Evolutionary conservation across 2,797 vertebrate genomes (phyloP), one percentile per base, ranked within the genome.

Genomic region (Podargus strigoides): DNA sequence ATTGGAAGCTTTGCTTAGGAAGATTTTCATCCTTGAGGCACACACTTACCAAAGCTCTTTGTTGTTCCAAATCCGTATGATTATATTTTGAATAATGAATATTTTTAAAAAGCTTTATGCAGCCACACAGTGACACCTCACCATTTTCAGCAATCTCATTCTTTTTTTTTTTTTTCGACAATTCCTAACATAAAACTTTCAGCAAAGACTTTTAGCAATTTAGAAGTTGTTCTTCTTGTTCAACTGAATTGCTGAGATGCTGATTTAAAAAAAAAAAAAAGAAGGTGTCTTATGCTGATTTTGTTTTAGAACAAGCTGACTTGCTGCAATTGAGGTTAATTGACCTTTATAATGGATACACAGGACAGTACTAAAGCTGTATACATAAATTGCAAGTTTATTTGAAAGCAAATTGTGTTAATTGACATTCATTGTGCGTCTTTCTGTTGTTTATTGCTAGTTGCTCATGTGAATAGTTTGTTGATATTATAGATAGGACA

Each of bases 351-450:
- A 97, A 97, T 95, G 88, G 92, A 89, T 90, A 95, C 93, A 95
- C 85, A 97, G 95, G 95, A 95, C 92, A 95, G 74, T 91, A 90
- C 82, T 91, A 97, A 96, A 93, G 58, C 66, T 96, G 49, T 90
- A 85, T 77, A 90, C 88, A 94, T 94, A 96, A 91, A 96, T 66
- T 83, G 52, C 70, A 94, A 96, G 85, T 97, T 96, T 97, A 96
- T 96, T 96, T 96, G 96, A 92, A 91, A 97, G 76, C 87, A 97
- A 95, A 97, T 97, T 95, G 94, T 96, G 96, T 97, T 98, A 97
- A 98, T 96, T 98, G 95, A 96, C 95, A 97, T 97, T 97, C 97
- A 96, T 96, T 94, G 90, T 91, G 91, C 94, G 94, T 96, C 95
- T 97, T 96, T 94, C 85, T 87, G 74, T 97, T 98, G 96, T 97